Evolutionary conservation across 1,140 invertebrate genomes (phyloP).

Genomic region (Ptiloglossa arizonensis): DNA sequence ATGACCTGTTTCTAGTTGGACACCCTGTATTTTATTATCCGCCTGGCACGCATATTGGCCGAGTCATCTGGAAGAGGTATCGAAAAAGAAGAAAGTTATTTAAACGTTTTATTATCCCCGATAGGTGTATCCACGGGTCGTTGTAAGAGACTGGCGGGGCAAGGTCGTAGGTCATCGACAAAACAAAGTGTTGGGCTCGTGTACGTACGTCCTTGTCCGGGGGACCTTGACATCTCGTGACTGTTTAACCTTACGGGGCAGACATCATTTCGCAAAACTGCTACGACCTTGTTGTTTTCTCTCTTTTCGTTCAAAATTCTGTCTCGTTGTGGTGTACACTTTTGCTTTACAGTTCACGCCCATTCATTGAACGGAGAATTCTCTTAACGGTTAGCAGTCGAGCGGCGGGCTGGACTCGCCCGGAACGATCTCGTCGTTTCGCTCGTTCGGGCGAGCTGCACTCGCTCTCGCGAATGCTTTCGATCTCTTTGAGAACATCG

Average conservation of each 20-base stretch:
- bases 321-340: too few relatives aligned
- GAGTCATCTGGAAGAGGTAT: neutral
- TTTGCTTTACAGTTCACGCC: too few relatives aligned
- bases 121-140: slow-evolving; percentile 9
- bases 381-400: too few relatives aligned
- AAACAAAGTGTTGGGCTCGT: slow-evolving; percentile 30
- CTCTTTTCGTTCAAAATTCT: neutral
- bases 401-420: too few relatives aligned
- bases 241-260: slow-evolving; percentile 49
- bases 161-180: slow-evolving; percentile 48
- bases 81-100: slow-evolving; percentile 46
- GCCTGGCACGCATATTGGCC: too few relatives aligned
- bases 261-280: slow-evolving; percentile 54
- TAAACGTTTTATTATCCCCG: slow-evolving; percentile 50
- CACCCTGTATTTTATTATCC: slow-evolving; percentile 2
- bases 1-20: too few relatives aligned
- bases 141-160: slow-evolving; percentile 14
- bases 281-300: neutral
- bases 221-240: slow-evolving; percentile 60
- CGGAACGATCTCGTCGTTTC: too few relatives aligned
- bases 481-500: too few relatives aligned
- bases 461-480: too few relatives aligned
- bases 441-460: too few relatives aligned
- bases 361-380: too few relatives aligned
- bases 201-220: slow-evolving; percentile 54